A percentile compares a stretch with the other conserved stretches of the same genome.
These are phyloP conservation scores for Muscicapa comitata DNA, from an alignment of 2,797 vertebrate genomes.

Conservation along the genomic window DNA sequence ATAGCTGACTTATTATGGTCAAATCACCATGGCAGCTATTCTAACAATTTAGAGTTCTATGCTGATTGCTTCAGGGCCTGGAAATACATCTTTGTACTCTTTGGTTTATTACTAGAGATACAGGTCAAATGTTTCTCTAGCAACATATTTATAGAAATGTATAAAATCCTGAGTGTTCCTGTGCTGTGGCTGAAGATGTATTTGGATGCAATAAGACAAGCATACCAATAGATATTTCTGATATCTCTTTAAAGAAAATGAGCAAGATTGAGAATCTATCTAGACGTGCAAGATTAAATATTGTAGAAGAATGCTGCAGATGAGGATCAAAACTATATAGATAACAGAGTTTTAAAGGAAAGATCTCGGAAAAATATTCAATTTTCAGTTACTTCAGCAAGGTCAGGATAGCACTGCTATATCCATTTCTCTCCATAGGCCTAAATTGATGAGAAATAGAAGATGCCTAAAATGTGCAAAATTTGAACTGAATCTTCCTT, in stretches of 20 bases:
- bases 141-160: fast-evolving
- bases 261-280: neutral
- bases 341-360: neutral
- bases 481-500: neutral
- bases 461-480: neutral
- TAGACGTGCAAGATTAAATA: neutral
- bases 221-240: neutral
- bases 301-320: neutral
- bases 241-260: neutral
- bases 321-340: neutral
- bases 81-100: neutral
- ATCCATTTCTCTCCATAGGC: neutral
- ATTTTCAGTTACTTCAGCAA: neutral
- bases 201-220: neutral
- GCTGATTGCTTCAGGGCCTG: neutral
- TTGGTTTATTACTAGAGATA: neutral
- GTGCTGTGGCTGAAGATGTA: neutral
- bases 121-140: neutral
- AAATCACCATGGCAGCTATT: neutral
- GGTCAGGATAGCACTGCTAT: neutral
- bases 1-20: neutral
- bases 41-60: neutral
- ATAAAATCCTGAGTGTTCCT: neutral
- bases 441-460: neutral
- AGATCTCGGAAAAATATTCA: neutral